A percentile compares a stretch with the other conserved stretches of the same genome.
phyloP scores from a whole-genome alignment of 1,140 invertebrate species.

The Scaptomyza graminum region DNA sequence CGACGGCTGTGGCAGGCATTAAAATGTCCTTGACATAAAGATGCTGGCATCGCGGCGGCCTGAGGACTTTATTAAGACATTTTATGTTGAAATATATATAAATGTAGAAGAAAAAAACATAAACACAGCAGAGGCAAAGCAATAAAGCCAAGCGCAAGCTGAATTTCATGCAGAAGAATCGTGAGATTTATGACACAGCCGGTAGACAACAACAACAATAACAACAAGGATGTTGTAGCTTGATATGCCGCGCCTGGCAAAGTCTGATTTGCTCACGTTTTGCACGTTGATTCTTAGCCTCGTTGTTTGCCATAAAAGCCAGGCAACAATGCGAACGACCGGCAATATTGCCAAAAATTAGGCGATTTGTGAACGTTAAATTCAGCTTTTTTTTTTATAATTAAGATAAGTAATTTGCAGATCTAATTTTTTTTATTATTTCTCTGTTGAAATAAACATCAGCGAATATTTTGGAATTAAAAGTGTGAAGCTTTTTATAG shows the following conservation, averaged over 20 bases:
- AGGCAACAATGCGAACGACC: background rate
- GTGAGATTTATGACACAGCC: slow-evolving; percentile 53
- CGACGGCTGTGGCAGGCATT: slow-evolving; percentile 47
- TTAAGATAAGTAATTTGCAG: slow-evolving; percentile 23
- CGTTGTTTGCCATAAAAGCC: slow-evolving; percentile 40
- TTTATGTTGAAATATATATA: slow-evolving; percentile 60
- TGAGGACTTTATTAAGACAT: slow-evolving; percentile 64
- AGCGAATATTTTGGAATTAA: background rate
- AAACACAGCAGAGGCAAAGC: slow-evolving; percentile 16
- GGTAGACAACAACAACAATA: slow-evolving; percentile 20
- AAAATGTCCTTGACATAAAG: slow-evolving; percentile 67
- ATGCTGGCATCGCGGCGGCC: slow-evolving; percentile 20
- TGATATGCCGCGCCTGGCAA: slow-evolving; percentile 3
- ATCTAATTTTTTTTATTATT: too few relatives aligned
- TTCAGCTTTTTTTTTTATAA: slow-evolving; percentile 26
- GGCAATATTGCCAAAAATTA: slow-evolving; percentile 28
- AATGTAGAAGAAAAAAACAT: slow-evolving; percentile 36
- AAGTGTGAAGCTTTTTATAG: too few relatives aligned
- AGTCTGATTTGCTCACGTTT: slow-evolving; percentile 32
- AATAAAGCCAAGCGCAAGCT: slow-evolving; percentile 43
- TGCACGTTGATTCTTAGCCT: slow-evolving; percentile 8
- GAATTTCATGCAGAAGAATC: slow-evolving; percentile 53
- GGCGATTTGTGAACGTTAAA: slow-evolving; percentile 29
- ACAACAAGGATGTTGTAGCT: slow-evolving; percentile 4
- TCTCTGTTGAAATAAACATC: background rate